Base-by-base conservation (phyloP, 2,797 vertebrate genomes). In the Dromococcyx pavoninus region DNA sequence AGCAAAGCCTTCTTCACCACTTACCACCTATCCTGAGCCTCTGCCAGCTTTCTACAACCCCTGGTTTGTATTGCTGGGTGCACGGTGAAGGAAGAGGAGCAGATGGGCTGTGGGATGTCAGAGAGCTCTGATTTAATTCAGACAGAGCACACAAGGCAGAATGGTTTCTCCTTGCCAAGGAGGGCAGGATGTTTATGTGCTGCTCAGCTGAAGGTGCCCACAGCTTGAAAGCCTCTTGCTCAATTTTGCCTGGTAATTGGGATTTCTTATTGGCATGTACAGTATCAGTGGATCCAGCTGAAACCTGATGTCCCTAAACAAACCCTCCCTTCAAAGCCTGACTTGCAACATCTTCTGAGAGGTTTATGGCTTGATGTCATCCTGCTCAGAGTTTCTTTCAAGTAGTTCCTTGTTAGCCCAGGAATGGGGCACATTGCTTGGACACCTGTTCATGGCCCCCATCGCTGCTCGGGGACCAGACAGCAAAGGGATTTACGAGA, bases 401-500 rank as follows among this genome's bases (percentile, higher is more conserved):
- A 97, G 95, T 43, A 54, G 87, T 78, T 79, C 89, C 82, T 91
- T 97, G 97, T 96, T 96, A 80, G 89, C 64, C 74, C 28, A 3
- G 79, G 89, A 85, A 83, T 78, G 80, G 91, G 95, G 86, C 30
- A 16, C 85, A 65, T 35, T 3, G 8, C 84, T 88, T 39, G 79
- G 88, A 56, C 15, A 76, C 89, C 73, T 86, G 73, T 94, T 89
- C 78, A 73, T 95, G 82, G 86, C 81, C 82, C 93, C 56, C 53
- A 67, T 32, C 7, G 21, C 78, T 51, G 71, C 95, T 89, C 64
- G 4, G 91, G 54, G 11, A 35, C 92, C 91, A 78, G 84, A 89
- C 91, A 89, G 93, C 89, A 39, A 86, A 83, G 50, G 88, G 86
- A 71, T 97, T 97, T 97, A 94, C 96, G 96, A 97, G 95, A 96